Evolutionary conservation across 2,113 vertebrate genomes (phyloP).

Genomic region (mouse (Mus musculus)): GRCm39 chr15:87783001-87783500

Average conservation of each 20-base stretch:
- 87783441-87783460: background rate
- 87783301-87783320: background rate
- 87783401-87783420: background rate
- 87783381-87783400: accelerated
- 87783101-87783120: background rate
- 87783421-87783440: background rate
- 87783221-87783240: accelerated
- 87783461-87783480: background rate
- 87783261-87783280: accelerated
- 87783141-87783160: too few species aligned
- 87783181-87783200: background rate
- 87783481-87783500: accelerated
- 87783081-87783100: background rate
- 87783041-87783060: background rate
- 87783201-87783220: accelerated
- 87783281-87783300: background rate
- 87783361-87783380: accelerated
- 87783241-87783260: accelerated
- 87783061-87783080: too few species aligned
- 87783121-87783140: background rate
- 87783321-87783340: accelerated
- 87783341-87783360: accelerated
- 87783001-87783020: too few species aligned
- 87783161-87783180: accelerated
- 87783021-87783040: background rate